phyloP scores from a whole-genome alignment of 2,113 vertebrate species.

The Passerina amoena region DNA sequence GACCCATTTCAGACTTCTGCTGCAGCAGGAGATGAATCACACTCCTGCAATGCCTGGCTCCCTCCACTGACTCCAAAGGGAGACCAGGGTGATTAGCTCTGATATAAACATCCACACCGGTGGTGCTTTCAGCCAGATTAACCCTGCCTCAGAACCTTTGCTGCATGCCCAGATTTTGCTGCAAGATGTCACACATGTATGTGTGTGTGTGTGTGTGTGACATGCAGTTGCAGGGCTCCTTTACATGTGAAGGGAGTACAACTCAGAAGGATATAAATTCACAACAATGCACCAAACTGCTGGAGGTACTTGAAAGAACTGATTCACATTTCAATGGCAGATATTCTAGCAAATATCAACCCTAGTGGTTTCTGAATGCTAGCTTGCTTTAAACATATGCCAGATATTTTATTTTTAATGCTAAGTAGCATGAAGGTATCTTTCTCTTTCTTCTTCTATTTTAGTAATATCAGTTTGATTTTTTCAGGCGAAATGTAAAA shows the following conservation, averaged over 20 bases:
- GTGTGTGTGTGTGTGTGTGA: neutral
- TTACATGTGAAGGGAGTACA: neutral
- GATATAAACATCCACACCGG: neutral
- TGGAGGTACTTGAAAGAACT: neutral
- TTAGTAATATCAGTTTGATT: neutral
- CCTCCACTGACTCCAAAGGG: neutral
- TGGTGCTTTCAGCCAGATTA: neutral
- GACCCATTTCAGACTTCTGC: constrained; percentile 5
- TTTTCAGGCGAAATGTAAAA: neutral
- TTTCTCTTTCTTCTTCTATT: neutral
- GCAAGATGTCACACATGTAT: neutral
- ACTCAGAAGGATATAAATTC: neutral
- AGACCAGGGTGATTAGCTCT: neutral
- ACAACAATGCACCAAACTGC: neutral
- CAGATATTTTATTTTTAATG: neutral
- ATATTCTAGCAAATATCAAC: neutral
- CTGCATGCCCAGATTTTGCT: neutral
- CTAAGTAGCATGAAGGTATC: neutral
- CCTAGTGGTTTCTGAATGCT: neutral
- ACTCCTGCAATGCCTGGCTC: neutral
- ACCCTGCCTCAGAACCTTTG: neutral
- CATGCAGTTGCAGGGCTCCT: neutral
- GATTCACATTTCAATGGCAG: neutral
- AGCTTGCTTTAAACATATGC: neutral
- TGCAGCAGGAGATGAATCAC: neutral